These are phyloP conservation scores for Drosophila baimaii DNA, from an alignment of 1,140 invertebrate species.

Conservation along the genomic window DNA sequence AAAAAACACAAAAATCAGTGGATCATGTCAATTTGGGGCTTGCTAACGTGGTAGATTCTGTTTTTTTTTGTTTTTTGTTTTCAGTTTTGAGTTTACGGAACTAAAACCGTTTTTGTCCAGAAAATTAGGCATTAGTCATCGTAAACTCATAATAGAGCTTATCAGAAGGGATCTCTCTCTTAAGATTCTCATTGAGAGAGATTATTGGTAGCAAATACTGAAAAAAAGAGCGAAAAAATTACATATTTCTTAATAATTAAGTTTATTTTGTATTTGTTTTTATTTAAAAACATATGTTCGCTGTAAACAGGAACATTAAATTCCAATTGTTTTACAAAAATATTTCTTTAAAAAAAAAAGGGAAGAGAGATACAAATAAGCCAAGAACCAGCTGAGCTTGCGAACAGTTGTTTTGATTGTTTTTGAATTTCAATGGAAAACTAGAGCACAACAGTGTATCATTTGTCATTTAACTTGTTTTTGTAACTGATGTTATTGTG, in stretches of 20 bases:
- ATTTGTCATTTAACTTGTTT: not conserved
- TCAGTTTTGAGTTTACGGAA: not conserved
- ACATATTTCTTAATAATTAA: too few species aligned
- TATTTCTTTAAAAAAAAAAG: not conserved
- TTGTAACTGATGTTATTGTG: not conserved
- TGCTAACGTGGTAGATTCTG: constrained; percentile 48
- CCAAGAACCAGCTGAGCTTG: not conserved
- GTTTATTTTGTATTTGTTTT: not conserved
- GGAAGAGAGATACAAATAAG: too few species aligned
- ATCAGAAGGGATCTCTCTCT: not conserved
- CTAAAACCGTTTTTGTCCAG: not conserved
- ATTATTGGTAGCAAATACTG: too few species aligned
- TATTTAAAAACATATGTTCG: not conserved
- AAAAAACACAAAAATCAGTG: constrained; percentile 37
- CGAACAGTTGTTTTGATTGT: constrained; percentile 14
- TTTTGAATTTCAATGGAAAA: not conserved
- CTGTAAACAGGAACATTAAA: not conserved
- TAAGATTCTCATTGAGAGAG: not conserved
- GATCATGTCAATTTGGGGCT: constrained; percentile 15
- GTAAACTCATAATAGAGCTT: not conserved
- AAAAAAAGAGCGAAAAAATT: not conserved
- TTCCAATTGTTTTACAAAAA: not conserved
- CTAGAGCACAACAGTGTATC: too few species aligned
- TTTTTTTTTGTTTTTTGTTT: not conserved
- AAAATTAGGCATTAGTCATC: constrained; percentile 1